A percentile compares a stretch with the other conserved stretches of the same genome.
These are phyloP conservation scores for Esox masquinongy DNA, from an alignment of 2,797 vertebrate species.

Conservation along the genomic window DNA sequence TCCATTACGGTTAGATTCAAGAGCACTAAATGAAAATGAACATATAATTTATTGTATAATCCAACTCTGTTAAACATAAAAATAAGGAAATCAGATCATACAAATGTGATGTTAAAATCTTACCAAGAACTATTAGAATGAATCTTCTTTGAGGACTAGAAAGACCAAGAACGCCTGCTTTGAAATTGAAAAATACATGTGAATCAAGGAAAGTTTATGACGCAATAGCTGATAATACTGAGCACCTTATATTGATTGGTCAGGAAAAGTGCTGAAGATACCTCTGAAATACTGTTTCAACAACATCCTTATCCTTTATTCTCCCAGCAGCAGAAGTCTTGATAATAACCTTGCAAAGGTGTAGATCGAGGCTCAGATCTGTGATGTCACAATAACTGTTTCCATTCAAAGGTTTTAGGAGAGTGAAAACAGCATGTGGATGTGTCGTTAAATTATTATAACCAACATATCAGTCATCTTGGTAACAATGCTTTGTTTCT, in stretches of 20 bases:
- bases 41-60: neutral
- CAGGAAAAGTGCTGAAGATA: neutral
- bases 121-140: neutral
- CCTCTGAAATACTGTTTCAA: neutral
- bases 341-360: neutral
- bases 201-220: neutral
- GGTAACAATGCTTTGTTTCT: too few relatives aligned
- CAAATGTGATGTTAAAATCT: neutral
- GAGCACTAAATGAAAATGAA: slow-evolving; percentile 1
- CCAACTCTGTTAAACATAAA: neutral
- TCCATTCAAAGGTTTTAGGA: too few relatives aligned
- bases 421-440: too few relatives aligned
- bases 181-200: neutral
- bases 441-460: too few relatives aligned
- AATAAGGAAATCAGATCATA: neutral
- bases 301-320: neutral
- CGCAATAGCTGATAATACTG: neutral
- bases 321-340: neutral
- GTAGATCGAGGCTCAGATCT: neutral
- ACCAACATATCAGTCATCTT: too few relatives aligned
- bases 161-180: neutral
- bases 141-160: neutral
- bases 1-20: neutral
- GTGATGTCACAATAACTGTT: too few relatives aligned
- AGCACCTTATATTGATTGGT: neutral